These are phyloP conservation scores for Megaptera novaeangliae DNA, from an alignment of 2,113 vertebrate species.

Conservation along the genomic window DNA sequence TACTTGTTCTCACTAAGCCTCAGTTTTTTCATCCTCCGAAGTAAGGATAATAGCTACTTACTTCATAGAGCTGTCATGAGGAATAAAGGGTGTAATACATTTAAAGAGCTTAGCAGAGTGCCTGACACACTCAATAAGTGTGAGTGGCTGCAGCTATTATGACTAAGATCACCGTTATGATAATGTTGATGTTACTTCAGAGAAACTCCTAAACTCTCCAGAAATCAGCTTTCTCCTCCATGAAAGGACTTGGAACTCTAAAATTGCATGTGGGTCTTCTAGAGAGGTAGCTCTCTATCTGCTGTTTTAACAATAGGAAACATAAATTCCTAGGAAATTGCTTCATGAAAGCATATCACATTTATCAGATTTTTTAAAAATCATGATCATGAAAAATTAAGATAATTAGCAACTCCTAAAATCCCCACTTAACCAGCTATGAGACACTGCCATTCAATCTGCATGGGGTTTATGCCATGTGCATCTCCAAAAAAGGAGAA, in stretches of 20 bases:
- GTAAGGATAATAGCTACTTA: constrained; percentile 2
- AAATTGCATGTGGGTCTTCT: not conserved
- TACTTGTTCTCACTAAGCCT: not conserved
- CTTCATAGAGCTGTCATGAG: constrained; percentile 19
- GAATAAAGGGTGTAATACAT: not conserved
- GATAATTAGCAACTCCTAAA: not conserved
- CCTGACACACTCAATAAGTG: not conserved
- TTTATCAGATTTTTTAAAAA: not conserved
- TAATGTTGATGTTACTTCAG: not conserved
- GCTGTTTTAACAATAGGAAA: not conserved
- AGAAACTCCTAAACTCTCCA: not conserved
- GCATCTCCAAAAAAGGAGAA: constrained; percentile 22
- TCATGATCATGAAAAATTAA: not conserved
- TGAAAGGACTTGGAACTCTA: not conserved
- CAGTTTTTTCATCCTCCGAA: not conserved
- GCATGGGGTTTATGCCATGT: not conserved
- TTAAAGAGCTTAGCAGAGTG: not conserved
- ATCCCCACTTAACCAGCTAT: not conserved
- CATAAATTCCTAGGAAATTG: not conserved
- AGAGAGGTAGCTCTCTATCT: not conserved
- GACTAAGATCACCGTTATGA: not conserved
- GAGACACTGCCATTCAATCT: not conserved
- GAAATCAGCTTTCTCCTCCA: not conserved
- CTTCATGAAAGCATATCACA: not conserved
- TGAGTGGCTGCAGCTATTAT: not conserved